phyloP scores from a whole-genome alignment of 2,888 invertebrate genomes.

The Liodrosophila aerea region DNA sequence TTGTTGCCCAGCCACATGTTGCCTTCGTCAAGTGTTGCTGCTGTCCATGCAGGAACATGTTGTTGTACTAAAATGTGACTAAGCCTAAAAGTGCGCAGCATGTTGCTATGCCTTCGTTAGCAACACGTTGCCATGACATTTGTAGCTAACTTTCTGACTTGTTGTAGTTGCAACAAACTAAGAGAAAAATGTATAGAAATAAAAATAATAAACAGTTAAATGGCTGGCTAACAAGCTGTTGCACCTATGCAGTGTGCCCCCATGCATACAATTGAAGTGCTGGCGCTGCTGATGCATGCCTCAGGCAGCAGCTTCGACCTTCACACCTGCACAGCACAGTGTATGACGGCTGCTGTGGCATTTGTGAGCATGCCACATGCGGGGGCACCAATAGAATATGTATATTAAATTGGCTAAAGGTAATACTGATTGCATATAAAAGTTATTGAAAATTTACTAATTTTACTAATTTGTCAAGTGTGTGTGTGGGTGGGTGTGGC shows the following conservation, averaged over 20 bases:
- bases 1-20: constrained; percentile 20
- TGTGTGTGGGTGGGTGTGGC: constrained; percentile 4
- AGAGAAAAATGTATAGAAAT: constrained; percentile 1
- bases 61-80: constrained; percentile 23
- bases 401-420: too few species aligned
- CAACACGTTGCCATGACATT: neutral
- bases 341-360: constrained; percentile 18
- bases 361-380: constrained; percentile 10
- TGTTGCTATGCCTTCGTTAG: neutral
- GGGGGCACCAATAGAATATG: too few species aligned
- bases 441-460: too few species aligned
- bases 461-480: too few species aligned
- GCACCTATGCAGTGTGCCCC: constrained; percentile 11
- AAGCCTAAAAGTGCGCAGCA: neutral
- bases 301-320: constrained; percentile 13
- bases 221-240: constrained; percentile 53
- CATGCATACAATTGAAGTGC: constrained; percentile 16
- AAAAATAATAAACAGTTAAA: neutral
- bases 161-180: too few species aligned
- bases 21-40: constrained; percentile 60
- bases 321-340: too few species aligned
- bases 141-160: neutral
- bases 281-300: neutral
- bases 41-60: constrained; percentile 11
- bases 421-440: too few species aligned